A percentile compares a stretch with the other conserved stretches of the same genome.
These are phyloP conservation scores for Upupa epops DNA, from an alignment of 2,113 vertebrate species.

Conservation along the genomic window DNA sequence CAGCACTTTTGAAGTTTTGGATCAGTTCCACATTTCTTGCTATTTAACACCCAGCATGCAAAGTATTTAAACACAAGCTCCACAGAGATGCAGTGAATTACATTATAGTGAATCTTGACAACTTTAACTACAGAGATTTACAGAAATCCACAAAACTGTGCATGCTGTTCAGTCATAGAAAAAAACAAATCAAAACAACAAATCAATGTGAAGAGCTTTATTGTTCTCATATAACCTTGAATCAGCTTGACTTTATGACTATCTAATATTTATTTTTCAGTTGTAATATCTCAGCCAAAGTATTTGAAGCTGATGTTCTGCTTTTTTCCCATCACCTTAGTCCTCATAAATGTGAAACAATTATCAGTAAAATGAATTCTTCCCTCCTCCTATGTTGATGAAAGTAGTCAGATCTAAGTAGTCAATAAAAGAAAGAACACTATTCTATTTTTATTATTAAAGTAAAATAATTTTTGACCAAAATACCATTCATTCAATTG, in stretches of 20 bases:
- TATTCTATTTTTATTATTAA: slow-evolving; percentile 27
- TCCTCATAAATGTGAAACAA: slow-evolving; percentile 45
- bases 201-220: background rate
- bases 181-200: background rate
- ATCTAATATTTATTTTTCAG: background rate
- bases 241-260: background rate
- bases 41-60: background rate
- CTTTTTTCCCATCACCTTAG: background rate
- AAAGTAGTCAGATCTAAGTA: slow-evolving; percentile 15
- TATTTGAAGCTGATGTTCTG: slow-evolving; percentile 9
- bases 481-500: background rate
- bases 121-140: background rate
- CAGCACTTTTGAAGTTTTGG: background rate
- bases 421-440: background rate
- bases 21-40: background rate
- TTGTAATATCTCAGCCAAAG: background rate
- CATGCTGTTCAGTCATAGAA: background rate
- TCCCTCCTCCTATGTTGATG: background rate
- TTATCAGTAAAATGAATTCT: slow-evolving; percentile 44
- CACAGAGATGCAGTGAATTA: background rate
- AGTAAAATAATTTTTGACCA: background rate
- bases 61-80: background rate
- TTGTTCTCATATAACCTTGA: background rate
- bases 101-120: background rate
- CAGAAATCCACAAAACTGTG: background rate